Evolutionary conservation across 2,113 vertebrate species (phyloP), one percentile per base, ranked within the genome.

Genomic region (Hemibates koningsi): DNA sequence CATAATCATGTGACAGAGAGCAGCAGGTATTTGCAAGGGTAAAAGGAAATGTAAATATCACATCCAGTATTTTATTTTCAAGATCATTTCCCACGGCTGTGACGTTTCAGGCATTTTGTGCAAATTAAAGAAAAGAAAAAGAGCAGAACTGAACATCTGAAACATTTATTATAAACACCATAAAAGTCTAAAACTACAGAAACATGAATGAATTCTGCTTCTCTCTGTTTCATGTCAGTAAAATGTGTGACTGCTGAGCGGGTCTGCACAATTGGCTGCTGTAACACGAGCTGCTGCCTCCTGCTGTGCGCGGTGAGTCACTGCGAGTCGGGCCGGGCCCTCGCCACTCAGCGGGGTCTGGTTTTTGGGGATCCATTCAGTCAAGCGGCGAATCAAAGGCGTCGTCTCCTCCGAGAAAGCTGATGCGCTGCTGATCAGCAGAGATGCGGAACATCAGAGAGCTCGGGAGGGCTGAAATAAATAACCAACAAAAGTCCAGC

Each of bases 301-400:
- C 27, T 34, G 59, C 57, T 82, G 57, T 41, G 38, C 56, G 2
- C 41, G 2, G 36, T 11, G 56, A 17, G 14, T 12, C 34, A 19
- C 34, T 38, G 48, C 6, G 43, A 48, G 71, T 29, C 16, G 41
- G 24, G 14, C 57, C 29, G 32, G n/a, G n/a, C 61, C 59, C 59
- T 50, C 21, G 2, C 71, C 32, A 45, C 81, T 84, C 81, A 80
- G 82, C 79, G 10, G 81, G 86, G 68, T 61, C n/a, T 4, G 2
- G 50, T 14, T 52, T 45, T 52, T 13, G 9, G 21, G 21, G 12
- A 48, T 53, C 41, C 45, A 48, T 57, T 66, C 78, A 76, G 85
- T 61, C 36, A 68, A 88, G 61, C 59, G 6, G 57, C 9, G 45
- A 86, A 83, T 91, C 84, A 88, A 90, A 91, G 83, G 4, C 13